Percentiles rank a stretch among this genome's conserved stretches.
Evolutionary conservation across 2,888 invertebrate genomes (phyloP).

Genomic region (Epirrhoe alternata): DNA sequence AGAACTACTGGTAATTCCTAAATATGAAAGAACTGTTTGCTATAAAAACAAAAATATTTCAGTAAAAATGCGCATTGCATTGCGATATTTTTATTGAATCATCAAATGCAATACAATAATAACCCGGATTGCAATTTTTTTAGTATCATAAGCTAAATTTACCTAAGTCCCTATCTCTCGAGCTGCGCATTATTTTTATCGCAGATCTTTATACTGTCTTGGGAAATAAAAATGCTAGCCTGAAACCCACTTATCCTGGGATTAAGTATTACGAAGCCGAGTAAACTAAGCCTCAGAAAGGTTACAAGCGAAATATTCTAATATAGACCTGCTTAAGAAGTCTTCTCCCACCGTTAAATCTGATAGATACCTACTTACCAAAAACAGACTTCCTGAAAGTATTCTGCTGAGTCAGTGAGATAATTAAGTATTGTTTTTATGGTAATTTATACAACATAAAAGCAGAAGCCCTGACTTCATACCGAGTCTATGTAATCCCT

Average conservation of each 20-base stretch:
- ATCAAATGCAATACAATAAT: too few species aligned
- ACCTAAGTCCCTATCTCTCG: not conserved
- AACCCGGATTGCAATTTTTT: too few species aligned
- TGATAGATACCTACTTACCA: not conserved
- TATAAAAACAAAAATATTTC: too few species aligned
- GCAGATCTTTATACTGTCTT: not conserved
- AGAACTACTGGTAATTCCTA: too few species aligned
- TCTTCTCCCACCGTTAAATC: not conserved
- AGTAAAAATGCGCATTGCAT: too few species aligned
- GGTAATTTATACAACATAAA: too few species aligned
- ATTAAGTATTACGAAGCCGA: slow-evolving; percentile 1
- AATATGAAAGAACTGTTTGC: too few species aligned
- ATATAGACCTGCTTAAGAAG: not conserved
- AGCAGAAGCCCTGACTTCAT: too few species aligned
- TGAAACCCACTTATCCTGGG: not conserved
- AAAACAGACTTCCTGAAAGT: not conserved
- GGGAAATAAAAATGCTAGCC: not conserved
- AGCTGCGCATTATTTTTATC: not conserved
- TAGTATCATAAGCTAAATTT: too few species aligned
- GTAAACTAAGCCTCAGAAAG: not conserved
- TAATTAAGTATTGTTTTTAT: too few species aligned
- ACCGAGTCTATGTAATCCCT: too few species aligned
- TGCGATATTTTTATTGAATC: too few species aligned
- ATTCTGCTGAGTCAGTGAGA: not conserved
- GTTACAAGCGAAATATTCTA: not conserved